Evolutionary conservation across 2,113 vertebrate species (phyloP).

Genomic region (Burhinus oedicnemus): DNA sequence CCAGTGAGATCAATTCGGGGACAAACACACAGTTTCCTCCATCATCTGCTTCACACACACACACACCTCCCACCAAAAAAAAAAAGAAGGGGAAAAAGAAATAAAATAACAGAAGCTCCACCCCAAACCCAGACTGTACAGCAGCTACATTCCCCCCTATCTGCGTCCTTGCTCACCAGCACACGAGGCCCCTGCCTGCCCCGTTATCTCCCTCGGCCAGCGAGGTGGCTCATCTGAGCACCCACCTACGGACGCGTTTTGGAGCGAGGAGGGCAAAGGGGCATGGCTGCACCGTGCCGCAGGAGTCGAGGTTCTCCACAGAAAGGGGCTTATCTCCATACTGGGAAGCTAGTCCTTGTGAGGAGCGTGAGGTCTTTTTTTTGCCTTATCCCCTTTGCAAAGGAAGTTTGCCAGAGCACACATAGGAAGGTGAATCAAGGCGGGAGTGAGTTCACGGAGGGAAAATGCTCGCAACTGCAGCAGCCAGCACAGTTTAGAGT

Average conservation of each 20-base stretch:
- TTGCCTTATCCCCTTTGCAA: not conserved
- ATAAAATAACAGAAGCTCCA: not conserved
- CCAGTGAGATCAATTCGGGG: not conserved
- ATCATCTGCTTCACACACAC: not conserved
- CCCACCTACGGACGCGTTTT: rapidly evolving
- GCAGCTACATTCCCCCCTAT: not conserved
- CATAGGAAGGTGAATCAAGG: not conserved
- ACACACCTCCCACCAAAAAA: not conserved
- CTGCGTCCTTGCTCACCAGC: not conserved
- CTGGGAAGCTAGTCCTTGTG: not conserved
- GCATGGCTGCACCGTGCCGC: not conserved
- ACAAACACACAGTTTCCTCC: not conserved
- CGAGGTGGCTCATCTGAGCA: not conserved
- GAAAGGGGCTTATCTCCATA: not conserved
- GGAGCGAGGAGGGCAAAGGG: not conserved
- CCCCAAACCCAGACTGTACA: not conserved
- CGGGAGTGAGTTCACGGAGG: not conserved
- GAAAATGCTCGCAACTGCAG: not conserved
- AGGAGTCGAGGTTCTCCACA: not conserved
- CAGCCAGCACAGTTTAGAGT: not conserved
- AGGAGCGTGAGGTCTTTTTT: not conserved
- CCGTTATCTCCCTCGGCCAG: not conserved
- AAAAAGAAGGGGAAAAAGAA: rapidly evolving
- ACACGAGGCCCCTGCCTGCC: not conserved
- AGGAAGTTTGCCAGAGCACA: not conserved